Evolutionary conservation across 2,888 invertebrate species (phyloP), one percentile per base, ranked within the genome.

Genomic region (Sepiola atlantica): DNA sequence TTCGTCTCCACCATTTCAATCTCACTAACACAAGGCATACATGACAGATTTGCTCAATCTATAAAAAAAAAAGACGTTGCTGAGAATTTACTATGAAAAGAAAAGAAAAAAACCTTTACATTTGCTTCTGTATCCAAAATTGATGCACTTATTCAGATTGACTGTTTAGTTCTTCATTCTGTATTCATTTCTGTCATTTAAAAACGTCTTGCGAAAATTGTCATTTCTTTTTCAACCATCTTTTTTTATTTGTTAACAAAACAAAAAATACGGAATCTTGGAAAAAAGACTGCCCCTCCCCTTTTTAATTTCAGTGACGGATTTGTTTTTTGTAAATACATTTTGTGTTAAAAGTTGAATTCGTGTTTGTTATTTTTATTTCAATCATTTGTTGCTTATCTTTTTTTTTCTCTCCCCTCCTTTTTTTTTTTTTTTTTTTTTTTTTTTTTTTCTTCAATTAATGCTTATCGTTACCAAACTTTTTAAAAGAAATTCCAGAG

Each of bases 251-350:
- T 77, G 32, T 77, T n/a, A 77, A 77, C n/a, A 77, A 77, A 77
- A 77, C n/a, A n/a, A 77, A n/a, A 77, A 77, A 77, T 24, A 57
- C 45, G 45, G 45, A 45, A 45, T 45, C 45, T 77, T 77, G 77
- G 77, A 77, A 77, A n/a, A n/a, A n/a, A 77, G 77, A 32, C 77
- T 77, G n/a, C n/a, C 21, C 32, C 32, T n/a, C n/a, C n/a, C 77
- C n/a, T 16, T 77, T 77, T 77, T n/a, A 77, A n/a, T 77, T 77
- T 77, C 77, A 77, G 77, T 77, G 77, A 77, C 77, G n/a, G 77
- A n/a, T 77, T 77, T 77, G 77, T 77, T 77, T 77, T 77, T 77
- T 77, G 77, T 77, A 77, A 77, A 77, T 77, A 77, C 77, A 77
- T 77, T 77, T 4, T 77, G 77, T 77, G 77, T 77, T 77, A 21